phyloP scores from a whole-genome alignment of 2,888 invertebrate species.

The Minunthozetes semirufus region DNA sequence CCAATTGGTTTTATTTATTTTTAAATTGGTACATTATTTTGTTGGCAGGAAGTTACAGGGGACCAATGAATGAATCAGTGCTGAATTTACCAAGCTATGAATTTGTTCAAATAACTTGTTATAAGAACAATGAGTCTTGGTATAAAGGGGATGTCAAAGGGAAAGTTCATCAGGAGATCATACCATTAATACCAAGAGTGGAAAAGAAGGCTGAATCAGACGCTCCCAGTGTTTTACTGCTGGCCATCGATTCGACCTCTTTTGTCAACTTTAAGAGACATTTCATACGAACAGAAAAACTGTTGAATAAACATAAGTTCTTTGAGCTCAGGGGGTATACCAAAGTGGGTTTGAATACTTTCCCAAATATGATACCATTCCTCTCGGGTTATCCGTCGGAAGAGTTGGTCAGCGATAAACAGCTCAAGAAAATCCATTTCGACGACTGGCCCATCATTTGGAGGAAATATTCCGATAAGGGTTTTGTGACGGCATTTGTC shows the following conservation, averaged over 20 bases:
- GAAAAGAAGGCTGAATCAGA: conserved; percentile 34
- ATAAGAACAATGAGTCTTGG: no score
- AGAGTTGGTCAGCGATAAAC: conserved; percentile 40
- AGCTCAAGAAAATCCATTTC: conserved; percentile 37
- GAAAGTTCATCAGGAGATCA: not conserved
- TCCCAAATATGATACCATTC: conserved; percentile 47
- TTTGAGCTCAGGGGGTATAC: conserved; percentile 68
- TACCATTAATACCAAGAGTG: not conserved
- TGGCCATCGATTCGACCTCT: conserved; percentile 81
- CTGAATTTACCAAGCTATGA: no score
- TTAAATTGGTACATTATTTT: no score
- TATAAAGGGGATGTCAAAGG: no score
- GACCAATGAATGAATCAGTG: no score
- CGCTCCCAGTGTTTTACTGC: conserved; percentile 61
- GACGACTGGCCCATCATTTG: conserved; percentile 47
- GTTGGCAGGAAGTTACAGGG: no score
- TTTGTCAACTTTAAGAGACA: conserved; percentile 66
- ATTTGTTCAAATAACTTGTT: no score
- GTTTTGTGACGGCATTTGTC: not conserved
- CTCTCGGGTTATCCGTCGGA: conserved; percentile 46
- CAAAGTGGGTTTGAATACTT: conserved; percentile 52
- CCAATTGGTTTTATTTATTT: no score
- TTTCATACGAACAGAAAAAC: conserved; percentile 64
- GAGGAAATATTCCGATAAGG: conserved; percentile 41
- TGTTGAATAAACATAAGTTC: conserved; percentile 56